A percentile compares a stretch with the other conserved stretches of the same genome.
Evolutionary conservation across 2,113 vertebrate genomes (phyloP).

Genomic region (Indri indri): DNA sequence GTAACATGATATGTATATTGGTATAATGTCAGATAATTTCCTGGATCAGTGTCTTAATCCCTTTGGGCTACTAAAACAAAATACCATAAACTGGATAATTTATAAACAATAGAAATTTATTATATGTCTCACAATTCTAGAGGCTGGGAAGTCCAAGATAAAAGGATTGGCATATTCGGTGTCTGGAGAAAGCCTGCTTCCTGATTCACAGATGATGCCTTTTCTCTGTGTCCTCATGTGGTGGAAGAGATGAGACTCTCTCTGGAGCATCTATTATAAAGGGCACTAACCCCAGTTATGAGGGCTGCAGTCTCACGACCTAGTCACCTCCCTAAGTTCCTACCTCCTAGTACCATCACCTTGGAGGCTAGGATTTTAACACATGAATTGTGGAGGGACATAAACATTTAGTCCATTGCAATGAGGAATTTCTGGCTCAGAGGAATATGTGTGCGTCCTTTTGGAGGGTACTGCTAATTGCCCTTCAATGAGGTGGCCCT

Average conservation of each 20-base stretch:
- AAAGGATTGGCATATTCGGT: neutral
- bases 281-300: neutral
- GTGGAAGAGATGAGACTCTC: neutral
- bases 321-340: neutral
- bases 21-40: neutral
- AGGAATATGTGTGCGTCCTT: neutral
- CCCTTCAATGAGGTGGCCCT: neutral
- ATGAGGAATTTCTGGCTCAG: neutral
- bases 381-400: neutral
- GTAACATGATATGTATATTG: neutral
- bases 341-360: neutral
- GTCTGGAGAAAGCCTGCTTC: neutral
- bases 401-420: neutral
- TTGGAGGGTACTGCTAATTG: neutral
- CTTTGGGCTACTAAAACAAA: neutral
- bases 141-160: neutral
- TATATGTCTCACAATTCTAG: neutral
- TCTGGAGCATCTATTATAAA: neutral
- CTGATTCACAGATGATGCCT: neutral
- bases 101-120: neutral
- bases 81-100: neutral
- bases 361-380: neutral
- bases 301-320: too few species aligned
- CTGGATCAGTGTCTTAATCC: neutral
- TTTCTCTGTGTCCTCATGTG: neutral